Percentiles rank a stretch among this genome's conserved stretches.
Conservation (phyloP, 2,113 vertebrate species). For the Zosterops hypoxanthus region DNA sequence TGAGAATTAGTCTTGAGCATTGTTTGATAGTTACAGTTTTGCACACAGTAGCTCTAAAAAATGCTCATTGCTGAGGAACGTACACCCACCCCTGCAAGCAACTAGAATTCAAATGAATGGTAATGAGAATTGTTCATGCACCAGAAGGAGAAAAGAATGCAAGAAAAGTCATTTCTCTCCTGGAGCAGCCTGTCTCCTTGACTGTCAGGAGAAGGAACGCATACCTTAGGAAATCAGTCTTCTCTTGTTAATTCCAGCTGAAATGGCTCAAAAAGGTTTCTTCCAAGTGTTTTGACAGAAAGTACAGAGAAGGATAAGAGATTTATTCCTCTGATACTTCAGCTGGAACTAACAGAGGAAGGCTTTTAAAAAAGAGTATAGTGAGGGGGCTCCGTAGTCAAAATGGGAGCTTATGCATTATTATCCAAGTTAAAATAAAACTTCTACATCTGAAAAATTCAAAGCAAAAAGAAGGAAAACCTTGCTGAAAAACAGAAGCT, state of each 20-base stretch:
- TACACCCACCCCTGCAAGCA: conserved; percentile 36
- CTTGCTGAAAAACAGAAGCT: not conserved
- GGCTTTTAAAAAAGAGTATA: not conserved
- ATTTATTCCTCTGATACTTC: conserved; percentile 16
- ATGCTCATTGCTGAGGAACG: not conserved
- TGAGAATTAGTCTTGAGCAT: not conserved
- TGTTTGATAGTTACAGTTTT: conserved; percentile 14
- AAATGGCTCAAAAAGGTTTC: conserved; percentile 36
- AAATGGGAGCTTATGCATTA: not conserved
- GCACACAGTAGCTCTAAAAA: not conserved
- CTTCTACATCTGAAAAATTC: not conserved
- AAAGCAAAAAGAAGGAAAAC: not conserved
- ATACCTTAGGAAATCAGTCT: conserved; percentile 48
- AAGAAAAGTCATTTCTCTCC: not conserved
- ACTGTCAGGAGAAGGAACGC: not conserved
- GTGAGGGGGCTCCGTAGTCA: not conserved
- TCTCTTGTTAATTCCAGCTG: conserved; percentile 53
- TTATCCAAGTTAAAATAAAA: not conserved
- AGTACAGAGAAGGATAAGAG: not conserved
- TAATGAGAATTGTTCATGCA: not conserved
- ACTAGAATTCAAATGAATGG: conserved; percentile 1
- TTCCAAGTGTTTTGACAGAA: conserved; percentile 57
- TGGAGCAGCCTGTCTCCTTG: conserved; percentile 35
- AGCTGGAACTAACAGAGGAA: conserved; percentile 12
- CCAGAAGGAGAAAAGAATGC: not conserved